Base-by-base conservation (phyloP, 2,113 vertebrate genomes). In the Cynopterus brachyotis region DNA sequence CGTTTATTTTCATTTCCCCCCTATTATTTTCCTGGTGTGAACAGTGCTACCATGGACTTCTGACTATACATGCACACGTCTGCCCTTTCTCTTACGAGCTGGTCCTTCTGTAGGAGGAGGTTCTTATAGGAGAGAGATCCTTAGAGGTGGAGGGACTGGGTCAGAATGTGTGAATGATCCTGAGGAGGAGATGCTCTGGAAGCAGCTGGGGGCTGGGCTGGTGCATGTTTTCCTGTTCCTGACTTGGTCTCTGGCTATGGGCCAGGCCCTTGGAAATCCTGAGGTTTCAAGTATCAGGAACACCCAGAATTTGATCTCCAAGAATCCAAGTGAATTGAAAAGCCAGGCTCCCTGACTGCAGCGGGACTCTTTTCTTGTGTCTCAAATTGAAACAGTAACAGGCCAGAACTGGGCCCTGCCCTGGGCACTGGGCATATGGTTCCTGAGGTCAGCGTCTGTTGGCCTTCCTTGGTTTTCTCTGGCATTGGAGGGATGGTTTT, bases 31-130 rank as follows among this genome's bases (percentile, higher is more conserved):
- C 69, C 35, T 32, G 9, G 30, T 28, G 9, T 24, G 32, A 26
- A 47, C 40, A 67, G 40, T 42, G 16, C 53, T 24, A 11, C 60
- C 1, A 3, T 32, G 72, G 7, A 42, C 80, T 62, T 93, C 57
- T 0, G 0, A 9, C 32, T 45, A 24, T 32, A 9, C 1, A 5
- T 17, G 50, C 0, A 2, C 16, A 0, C 9, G 0, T 4, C 45
- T 28, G 20, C 8, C 5, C 45, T 59, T 59, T 26, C 62, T 57
- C 50, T 28, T 1, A 0, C 2, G 45, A 22, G 28, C 78, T 69
- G 86, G 9, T 6, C 1, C 57, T 62, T 42, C n/a, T 35, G 17
- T 53, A 32, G 37, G 62, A 84, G 47, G 81, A 50, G 26, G 19
- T 24, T 80, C 70, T 20, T 17, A 2, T 10, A 2, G 81, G 45